Evolutionary conservation across 1,140 invertebrate species (phyloP), one percentile per base, ranked within the genome.

Genomic region (Trichonephila inaurata): DNA sequence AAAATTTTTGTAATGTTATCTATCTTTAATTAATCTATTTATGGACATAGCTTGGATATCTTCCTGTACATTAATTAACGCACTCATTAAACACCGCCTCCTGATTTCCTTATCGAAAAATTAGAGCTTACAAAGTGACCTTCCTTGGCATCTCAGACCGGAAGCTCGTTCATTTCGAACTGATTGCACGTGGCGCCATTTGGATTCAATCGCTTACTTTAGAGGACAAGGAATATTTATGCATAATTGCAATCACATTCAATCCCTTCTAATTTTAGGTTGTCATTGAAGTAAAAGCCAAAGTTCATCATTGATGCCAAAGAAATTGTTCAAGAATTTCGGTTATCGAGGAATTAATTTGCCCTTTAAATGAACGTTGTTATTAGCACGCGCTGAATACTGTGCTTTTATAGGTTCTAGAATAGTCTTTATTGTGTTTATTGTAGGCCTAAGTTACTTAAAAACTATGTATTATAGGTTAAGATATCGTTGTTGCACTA

Each of bases 171-270:
- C 21, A 58, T 83, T 83, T 83, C 19, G 6, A 83, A 51, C 19
- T 28, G 82, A 83, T 83, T 28, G 82, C 82, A n/a, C 82, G 21
- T 60, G 82, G 82, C 82, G 82, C 82, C 40, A 16, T 83, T 60
- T 4, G 51, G 82, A 83, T 83, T 58, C 40, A 28, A 60, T 83
- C 44, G 51, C 7, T 44, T 51, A 0, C 51, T 19, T 28, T 58
- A 58, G 44, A 83, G 28, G 82, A 60, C 72, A 77, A n/a, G 72
- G n/a, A 24, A 77, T 83, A 83, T 83, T 83, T 83, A 83, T 83
- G 82, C 19, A 14, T 19, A 77, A 64, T 64, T 18, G 18, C 33
- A 40, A 77, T 77, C 28, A 28, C 33, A 77, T 19, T 77, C 28
- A 77, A 21, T 77, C 33, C 66, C 28, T 77, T 16, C 72, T 77